phyloP scores from a whole-genome alignment of 2,797 vertebrate species.

The Clarias laeviceps region DNA sequence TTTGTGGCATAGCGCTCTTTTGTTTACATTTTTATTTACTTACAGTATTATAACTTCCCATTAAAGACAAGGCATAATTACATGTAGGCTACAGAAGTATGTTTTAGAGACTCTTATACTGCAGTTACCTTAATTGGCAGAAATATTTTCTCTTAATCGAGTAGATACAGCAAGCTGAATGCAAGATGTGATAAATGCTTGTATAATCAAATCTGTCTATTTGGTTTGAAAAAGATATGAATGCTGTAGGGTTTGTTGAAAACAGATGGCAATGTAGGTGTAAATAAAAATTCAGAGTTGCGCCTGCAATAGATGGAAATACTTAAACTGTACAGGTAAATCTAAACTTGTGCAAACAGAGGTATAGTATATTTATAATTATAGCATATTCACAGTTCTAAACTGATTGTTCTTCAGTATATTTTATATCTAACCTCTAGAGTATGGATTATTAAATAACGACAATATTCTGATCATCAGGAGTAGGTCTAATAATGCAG shows the following conservation, averaged over 20 bases:
- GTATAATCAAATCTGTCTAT: slow-evolving; percentile 1
- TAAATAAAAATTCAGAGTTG: not conserved
- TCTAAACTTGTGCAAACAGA: not conserved
- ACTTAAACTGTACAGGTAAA: not conserved
- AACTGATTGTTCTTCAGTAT: not conserved
- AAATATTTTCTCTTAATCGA: not conserved
- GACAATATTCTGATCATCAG: not conserved
- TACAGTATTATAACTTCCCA: too few relatives aligned
- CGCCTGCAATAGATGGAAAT: not conserved
- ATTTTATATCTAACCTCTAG: not conserved
- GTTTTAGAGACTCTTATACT: not conserved
- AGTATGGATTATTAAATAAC: not conserved
- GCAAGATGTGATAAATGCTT: not conserved
- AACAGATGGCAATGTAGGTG: not conserved
- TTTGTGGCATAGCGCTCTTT: not conserved
- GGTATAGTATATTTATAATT: not conserved
- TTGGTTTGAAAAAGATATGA: not conserved
- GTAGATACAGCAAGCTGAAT: not conserved
- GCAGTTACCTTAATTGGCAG: not conserved
- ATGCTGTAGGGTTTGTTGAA: not conserved
- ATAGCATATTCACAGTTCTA: not conserved
- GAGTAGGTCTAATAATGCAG: not conserved
- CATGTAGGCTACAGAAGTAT: not conserved
- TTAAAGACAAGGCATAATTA: not conserved
- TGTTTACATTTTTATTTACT: not conserved